Base-by-base conservation (phyloP, 2,113 vertebrate species). In the Leptobrachium leishanense region DNA sequence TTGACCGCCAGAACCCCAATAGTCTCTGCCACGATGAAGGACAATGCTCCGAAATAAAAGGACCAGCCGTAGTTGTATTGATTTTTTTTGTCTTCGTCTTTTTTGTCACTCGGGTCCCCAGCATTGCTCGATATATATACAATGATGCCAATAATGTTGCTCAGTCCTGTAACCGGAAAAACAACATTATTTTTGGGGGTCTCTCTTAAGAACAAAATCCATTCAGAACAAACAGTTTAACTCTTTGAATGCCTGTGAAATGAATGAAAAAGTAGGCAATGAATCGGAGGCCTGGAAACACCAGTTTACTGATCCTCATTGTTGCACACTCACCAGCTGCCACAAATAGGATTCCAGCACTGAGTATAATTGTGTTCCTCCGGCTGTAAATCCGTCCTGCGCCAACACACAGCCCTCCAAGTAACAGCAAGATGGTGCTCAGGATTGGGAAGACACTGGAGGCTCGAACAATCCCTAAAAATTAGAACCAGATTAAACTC, bases 61-160 rank as follows among this genome's bases (percentile, higher is more conserved):
- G 97, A 98, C 98, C 98, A 99, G 1, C 98, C 97, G 0, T 99
- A 99, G 87, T 95, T 96, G 88, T 99, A 98, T 1, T 96, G 95
- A 90, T 91, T 97, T 87, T 98, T 99, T 83, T 94, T 98, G 92
- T 98, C 97, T 72, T 98, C 97, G 0, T 97, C 97, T 0, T 96
- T 91, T 83, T 98, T 98, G 84, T 98, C 97, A 2, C 87, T 95
- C 6, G 97, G 98, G 88, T 99, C 97, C 1, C 97, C 98, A 0
- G 97, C 93, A 5, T 99, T 99, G 91, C 98, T 99, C 59, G 98
- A 99, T 82, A 99, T 99, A 91, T 99, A 99, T 82, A 99, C 97
- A 44, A 99, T 99, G 87, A 99, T 99, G 75, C 98, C 98, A 2
- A 99, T 99, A 82, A 99, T 98, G 91, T 99, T 99, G 85, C 97